These are phyloP conservation scores for Leptinotarsa undecemlineata DNA, from an alignment of 1,140 invertebrate genomes.

Conservation along the genomic window DNA sequence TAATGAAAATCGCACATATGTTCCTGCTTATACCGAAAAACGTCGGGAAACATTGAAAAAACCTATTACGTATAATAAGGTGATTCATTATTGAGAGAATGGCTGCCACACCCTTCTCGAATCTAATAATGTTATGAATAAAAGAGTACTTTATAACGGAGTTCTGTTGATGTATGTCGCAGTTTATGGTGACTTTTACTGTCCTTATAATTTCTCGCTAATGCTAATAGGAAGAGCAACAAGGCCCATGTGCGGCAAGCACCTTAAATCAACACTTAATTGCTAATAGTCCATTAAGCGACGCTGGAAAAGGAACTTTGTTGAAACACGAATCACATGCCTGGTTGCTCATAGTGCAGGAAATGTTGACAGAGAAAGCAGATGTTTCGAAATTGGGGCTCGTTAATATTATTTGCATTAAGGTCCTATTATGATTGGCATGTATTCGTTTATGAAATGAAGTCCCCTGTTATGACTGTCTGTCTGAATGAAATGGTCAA, in stretches of 20 bases:
- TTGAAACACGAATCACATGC: conserved; percentile 35
- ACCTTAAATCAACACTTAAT: conserved; percentile 42
- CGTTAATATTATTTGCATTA: too few relatives aligned
- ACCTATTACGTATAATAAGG: conserved; percentile 14
- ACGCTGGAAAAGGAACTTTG: conserved; percentile 34
- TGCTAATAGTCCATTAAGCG: conserved; percentile 42
- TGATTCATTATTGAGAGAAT: conserved; percentile 15
- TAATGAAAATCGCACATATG: background rate
- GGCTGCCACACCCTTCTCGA: background rate
- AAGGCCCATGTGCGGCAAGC: conserved; percentile 32
- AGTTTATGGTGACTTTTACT: conserved; percentile 36
- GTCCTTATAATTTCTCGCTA: conserved; percentile 39
- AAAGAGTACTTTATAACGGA: conserved; percentile 20
- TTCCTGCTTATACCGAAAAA: background rate
- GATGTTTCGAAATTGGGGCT: too few relatives aligned
- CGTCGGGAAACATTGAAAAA: conserved; percentile 4
- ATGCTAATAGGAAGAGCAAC: conserved; percentile 41
- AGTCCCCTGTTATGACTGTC: too few relatives aligned
- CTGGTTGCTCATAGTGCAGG: conserved; percentile 12
- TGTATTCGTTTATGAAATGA: too few relatives aligned
- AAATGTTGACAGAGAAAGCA: background rate
- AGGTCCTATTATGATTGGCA: too few relatives aligned
- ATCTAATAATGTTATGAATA: conserved; percentile 27
- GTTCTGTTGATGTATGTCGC: conserved; percentile 20
- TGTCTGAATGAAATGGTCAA: too few relatives aligned